phyloP scores from a whole-genome alignment of 2,797 vertebrate species.

The Characodon lateralis region DNA sequence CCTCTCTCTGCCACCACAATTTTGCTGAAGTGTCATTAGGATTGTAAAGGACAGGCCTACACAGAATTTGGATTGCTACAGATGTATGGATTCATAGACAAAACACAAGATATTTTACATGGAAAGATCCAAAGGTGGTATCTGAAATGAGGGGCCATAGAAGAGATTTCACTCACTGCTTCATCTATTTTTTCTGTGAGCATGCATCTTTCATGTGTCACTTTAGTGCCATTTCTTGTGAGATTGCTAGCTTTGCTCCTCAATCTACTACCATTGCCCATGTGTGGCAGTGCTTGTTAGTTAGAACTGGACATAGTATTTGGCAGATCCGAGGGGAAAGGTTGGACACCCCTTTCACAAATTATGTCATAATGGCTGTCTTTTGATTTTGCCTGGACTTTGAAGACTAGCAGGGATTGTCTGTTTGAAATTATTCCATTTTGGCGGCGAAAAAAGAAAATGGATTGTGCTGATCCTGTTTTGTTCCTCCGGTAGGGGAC shows the following conservation, averaged over 20 bases:
- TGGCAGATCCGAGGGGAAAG: conserved; percentile 59
- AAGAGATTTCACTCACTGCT: conserved; percentile 16
- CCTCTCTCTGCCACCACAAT: conserved; percentile 74
- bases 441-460: conserved; percentile 83
- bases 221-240: conserved; percentile 65
- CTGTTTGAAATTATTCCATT: conserved; percentile 86
- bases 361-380: conserved; percentile 74
- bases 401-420: conserved; percentile 72
- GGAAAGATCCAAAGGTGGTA: conserved; percentile 57
- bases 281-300: conserved; percentile 68
- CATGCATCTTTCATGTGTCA: conserved; percentile 69
- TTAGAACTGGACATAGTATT: conserved; percentile 60
- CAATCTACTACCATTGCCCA: conserved; percentile 76
- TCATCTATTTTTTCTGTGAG: conserved; percentile 64
- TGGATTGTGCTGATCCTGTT: conserved; percentile 84
- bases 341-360: conserved; percentile 70
- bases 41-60: conserved; percentile 70
- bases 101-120: conserved; percentile 64
- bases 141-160: conserved; percentile 29
- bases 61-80: conserved; percentile 52
- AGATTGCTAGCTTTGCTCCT: conserved; percentile 80
- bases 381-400: conserved; percentile 72
- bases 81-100: conserved; percentile 61
- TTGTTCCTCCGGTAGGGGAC: conserved; percentile 62
- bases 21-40: conserved; percentile 78